Evolutionary conservation across 2,888 invertebrate genomes (phyloP), one percentile per base, ranked within the genome.

Genomic region (Vesta saturnalis): DNA sequence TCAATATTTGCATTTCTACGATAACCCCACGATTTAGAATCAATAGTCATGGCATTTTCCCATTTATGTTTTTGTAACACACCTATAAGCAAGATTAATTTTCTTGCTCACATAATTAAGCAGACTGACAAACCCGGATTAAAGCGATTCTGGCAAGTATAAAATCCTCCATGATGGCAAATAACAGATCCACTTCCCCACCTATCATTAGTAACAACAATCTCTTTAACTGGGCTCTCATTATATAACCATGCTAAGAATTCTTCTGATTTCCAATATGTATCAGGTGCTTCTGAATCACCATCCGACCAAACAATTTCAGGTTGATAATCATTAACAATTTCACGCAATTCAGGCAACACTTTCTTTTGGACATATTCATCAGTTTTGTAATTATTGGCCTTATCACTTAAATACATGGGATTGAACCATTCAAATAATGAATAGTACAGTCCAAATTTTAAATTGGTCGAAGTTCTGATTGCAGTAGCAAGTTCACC

Each of bases 31-130:
- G 96, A 95, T 18, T 85, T 78, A 73, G 87, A 89, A 79, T 99
- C 98, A 49, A 99, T 85, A 0, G 97, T 96, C 88, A 97, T 93
- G 18, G 94, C 94, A 82, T 97, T 97, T 84, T 98, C 98, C 96
- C 96, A 99, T 85, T 99, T 99, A 78, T 94, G 95, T 0, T 82
- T 72, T 76, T 89, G 88, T 8, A 92, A 82, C 12, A 86, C 83
- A 52, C 90, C 91, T 90, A 47, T 58, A 75, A 76, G 12, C 19
- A 46, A 64, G 15, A 19, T 43, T 1, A 14, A 35, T 22, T 18
- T 5, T n/a, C 14, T 47, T 22, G 1, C 15, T 18, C 23, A 0
- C 12, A 0, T 16, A 21, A 6, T 14, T 8, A 21, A 59, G 5
- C 18, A 14, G 10, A 49, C 0, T 14, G 56, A 55, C 67, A 78